Evolutionary conservation across 2,113 vertebrate genomes (phyloP).

Genomic region (Leucoraja erinaceus): DNA sequence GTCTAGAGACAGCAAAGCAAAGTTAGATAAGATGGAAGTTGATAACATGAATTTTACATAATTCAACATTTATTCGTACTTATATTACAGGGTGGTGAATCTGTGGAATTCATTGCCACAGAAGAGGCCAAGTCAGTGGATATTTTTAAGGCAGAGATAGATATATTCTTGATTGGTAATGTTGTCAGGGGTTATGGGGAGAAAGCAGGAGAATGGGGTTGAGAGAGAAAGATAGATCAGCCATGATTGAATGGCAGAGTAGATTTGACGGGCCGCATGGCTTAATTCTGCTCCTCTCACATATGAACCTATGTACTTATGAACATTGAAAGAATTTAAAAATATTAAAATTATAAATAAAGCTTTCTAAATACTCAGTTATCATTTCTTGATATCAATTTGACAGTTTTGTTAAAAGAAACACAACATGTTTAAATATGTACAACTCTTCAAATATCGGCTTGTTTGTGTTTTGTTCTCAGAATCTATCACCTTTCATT

Average conservation of each 20-base stretch:
- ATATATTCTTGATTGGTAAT: too few species aligned
- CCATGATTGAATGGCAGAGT: too few species aligned
- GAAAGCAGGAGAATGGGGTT: too few species aligned
- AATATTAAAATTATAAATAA: neutral
- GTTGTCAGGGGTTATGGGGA: too few species aligned
- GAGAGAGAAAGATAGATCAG: too few species aligned
- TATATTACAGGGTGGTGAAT: neutral
- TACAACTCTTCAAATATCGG: neutral
- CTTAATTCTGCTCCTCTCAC: too few species aligned
- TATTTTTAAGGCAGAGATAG: too few species aligned
- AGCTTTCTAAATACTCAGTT: neutral
- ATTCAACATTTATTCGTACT: neutral
- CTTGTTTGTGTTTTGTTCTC: neutral
- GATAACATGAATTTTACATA: neutral
- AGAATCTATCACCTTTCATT: slow-evolving; percentile 74
- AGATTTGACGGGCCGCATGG: too few species aligned
- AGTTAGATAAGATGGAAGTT: neutral
- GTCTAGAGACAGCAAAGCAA: neutral
- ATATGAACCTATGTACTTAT: too few species aligned
- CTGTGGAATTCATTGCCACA: too few species aligned
- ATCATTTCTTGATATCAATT: neutral
- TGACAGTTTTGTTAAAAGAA: neutral
- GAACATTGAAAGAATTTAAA: neutral
- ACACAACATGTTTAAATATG: slow-evolving; percentile 12
- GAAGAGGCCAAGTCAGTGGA: too few species aligned